These are phyloP conservation scores for Melinaea marsaeus DNA, from an alignment of 2,888 invertebrate species.

Conservation along the genomic window DNA sequence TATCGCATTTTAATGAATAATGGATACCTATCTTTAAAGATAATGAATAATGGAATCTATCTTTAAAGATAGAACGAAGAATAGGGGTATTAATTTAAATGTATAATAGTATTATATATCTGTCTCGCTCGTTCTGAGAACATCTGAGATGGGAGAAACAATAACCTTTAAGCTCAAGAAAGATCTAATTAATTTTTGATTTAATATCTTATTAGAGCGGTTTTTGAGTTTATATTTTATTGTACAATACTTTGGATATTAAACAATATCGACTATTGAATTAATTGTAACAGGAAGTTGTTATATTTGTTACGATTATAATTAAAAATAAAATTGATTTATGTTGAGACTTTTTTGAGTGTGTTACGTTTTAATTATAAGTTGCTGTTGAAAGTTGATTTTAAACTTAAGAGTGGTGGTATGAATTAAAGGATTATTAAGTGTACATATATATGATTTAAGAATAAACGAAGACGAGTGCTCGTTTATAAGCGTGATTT, in stretches of 20 bases:
- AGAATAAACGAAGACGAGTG: constrained; percentile 79
- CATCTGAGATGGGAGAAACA: constrained; percentile 6
- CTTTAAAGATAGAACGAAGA: constrained; percentile 14
- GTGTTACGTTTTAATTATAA: too few relatives aligned
- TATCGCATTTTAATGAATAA: constrained; percentile 15
- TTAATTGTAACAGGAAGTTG: not conserved
- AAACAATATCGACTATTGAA: not conserved
- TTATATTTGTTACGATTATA: too few relatives aligned
- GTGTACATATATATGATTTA: constrained; percentile 65
- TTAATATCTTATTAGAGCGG: constrained; percentile 4
- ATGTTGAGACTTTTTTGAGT: too few relatives aligned
- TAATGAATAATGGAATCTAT: constrained; percentile 18
- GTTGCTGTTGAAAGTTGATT: too few relatives aligned
- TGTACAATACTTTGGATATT: not conserved
- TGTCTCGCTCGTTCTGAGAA: constrained; percentile 5
- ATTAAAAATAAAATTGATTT: too few relatives aligned
- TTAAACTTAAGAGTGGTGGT: constrained; percentile 8
- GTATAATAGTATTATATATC: constrained; percentile 12
- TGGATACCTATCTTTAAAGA: constrained; percentile 15
- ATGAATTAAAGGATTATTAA: constrained; percentile 51
- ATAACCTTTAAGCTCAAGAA: constrained; percentile 7
- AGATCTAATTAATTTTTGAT: constrained; percentile 8
- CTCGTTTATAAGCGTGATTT: constrained; percentile 84
- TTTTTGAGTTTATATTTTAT: not conserved
- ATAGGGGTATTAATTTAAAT: constrained; percentile 18